Conservation (phyloP, 2,113 vertebrate species). For the Eulacestoma nigropectus region DNA sequence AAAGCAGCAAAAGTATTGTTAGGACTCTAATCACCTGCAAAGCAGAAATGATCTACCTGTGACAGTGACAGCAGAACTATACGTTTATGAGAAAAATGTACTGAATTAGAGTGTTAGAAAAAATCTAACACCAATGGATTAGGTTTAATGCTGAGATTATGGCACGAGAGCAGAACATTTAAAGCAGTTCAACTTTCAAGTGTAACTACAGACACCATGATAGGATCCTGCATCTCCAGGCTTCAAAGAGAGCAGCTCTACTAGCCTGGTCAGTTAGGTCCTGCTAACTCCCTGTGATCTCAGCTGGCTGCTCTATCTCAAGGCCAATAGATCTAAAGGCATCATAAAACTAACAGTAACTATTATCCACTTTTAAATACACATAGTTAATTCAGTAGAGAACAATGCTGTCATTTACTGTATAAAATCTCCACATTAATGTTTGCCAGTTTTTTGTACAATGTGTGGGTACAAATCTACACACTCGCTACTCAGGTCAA, state of each 20-base stretch:
- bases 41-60: not conserved
- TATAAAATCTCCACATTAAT: not conserved
- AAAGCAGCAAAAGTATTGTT: not conserved
- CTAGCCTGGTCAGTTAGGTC: not conserved
- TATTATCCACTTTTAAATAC: not conserved
- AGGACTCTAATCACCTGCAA: not conserved
- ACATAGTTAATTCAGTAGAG: not conserved
- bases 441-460: not conserved
- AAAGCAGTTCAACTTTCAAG: not conserved
- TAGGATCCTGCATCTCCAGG: not conserved
- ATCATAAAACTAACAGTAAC: not conserved
- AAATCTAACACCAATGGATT: not conserved
- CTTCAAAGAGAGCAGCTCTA: not conserved
- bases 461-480: not conserved
- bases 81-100: not conserved
- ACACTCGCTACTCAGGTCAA: fast-evolving
- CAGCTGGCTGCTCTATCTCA: not conserved
- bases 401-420: not conserved
- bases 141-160: not conserved
- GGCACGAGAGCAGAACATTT: not conserved
- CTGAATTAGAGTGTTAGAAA: not conserved
- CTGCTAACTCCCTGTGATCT: not conserved
- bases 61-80: not conserved
- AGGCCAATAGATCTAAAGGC: not conserved
- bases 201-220: not conserved